Evolutionary conservation across 2,797 vertebrate species (phyloP).

Genomic region (Channa striata): DNA sequence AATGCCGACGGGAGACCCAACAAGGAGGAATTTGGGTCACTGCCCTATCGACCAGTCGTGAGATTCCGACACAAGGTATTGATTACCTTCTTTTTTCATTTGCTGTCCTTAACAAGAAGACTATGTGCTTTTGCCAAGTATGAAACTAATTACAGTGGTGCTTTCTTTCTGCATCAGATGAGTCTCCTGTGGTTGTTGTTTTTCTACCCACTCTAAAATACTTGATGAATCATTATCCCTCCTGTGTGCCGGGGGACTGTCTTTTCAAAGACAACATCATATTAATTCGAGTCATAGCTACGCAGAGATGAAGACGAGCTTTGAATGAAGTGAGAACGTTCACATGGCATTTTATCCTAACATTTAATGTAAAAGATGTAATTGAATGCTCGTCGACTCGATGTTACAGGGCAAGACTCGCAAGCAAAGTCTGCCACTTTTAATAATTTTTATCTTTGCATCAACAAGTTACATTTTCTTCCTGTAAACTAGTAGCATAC

Average conservation of each 20-base stretch:
- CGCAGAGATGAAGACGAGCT: slow-evolving; percentile 39
- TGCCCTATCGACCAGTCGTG: slow-evolving; percentile 86
- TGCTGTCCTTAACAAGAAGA: slow-evolving; percentile 57
- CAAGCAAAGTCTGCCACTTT: slow-evolving; percentile 31
- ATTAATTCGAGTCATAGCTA: slow-evolving; percentile 38
- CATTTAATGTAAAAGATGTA: slow-evolving; percentile 52
- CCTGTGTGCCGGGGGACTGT: slow-evolving; percentile 43
- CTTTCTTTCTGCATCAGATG: slow-evolving; percentile 44
- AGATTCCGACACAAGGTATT: slow-evolving; percentile 96
- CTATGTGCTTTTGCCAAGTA: slow-evolving; percentile 58
- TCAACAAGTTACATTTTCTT: slow-evolving; percentile 13
- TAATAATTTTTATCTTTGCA: slow-evolving; percentile 20
- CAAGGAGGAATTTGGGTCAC: slow-evolving; percentile 84
- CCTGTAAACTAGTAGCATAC: slow-evolving; percentile 23
- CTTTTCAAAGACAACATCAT: slow-evolving; percentile 55
- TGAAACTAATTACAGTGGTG: slow-evolving; percentile 67
- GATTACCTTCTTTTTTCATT: slow-evolving; percentile 68
- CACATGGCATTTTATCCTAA: slow-evolving; percentile 49
- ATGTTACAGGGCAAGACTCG: slow-evolving; percentile 26
- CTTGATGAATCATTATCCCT: slow-evolving; percentile 64
- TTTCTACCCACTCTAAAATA: slow-evolving; percentile 55
- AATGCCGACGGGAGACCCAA: slow-evolving; percentile 84
- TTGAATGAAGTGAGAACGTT: slow-evolving; percentile 37
- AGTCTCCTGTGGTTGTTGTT: slow-evolving; percentile 55
- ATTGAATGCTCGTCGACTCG: slow-evolving; percentile 63